Base-by-base conservation (phyloP, 2,797 vertebrate species). In the Gephyroberyx darwinii region DNA sequence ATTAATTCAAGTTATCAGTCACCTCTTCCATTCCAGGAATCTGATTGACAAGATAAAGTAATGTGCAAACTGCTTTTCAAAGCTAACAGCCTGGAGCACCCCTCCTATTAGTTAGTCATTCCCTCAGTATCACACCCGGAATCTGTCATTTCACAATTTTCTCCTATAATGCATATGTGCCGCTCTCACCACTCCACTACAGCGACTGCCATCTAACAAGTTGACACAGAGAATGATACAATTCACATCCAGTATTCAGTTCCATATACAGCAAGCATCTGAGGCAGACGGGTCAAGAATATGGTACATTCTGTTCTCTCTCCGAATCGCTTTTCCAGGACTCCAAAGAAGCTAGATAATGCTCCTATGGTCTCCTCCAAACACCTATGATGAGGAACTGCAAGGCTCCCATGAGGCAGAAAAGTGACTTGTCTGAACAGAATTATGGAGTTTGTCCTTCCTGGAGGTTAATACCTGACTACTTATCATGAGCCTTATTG, bases 41-140 rank as follows among this genome's bases (percentile, higher is more conserved):
- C 89, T 94, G 94, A 94, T 95, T 94, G 93, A 94, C 93, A 93
- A 92, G 91, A 93, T 91, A 92, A 93, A 92, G 91, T 93, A 93
- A 92, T 91, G 92, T 92, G 93, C 92, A 93, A 93, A 93, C 91
- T 94, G 92, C 91, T 91, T 94, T 90, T 93, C 92, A 92, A 92
- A 86, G 90, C 91, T 92, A 92, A 93, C 93, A 93, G 93, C 93
- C 94, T 93, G 94, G 90, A 93, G 92, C 93, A 90, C 93, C 92
- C 92, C 92, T 92, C 93, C 92, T 92, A 94, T 95, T 94, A 94
- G 93, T 94, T 95, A 94, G 93, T 94, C 94, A 95, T 94, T 93
- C 93, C 91, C 92, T 91, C 93, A 92, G 91, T 92, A 94, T 95
- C 93, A 91, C 94, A 94, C 94, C 94, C 94, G 88, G 92, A 92